Evolutionary conservation across 1,140 invertebrate genomes (phyloP), one percentile per base, ranked within the genome.

Genomic region (Brachionus sp.): DNA sequence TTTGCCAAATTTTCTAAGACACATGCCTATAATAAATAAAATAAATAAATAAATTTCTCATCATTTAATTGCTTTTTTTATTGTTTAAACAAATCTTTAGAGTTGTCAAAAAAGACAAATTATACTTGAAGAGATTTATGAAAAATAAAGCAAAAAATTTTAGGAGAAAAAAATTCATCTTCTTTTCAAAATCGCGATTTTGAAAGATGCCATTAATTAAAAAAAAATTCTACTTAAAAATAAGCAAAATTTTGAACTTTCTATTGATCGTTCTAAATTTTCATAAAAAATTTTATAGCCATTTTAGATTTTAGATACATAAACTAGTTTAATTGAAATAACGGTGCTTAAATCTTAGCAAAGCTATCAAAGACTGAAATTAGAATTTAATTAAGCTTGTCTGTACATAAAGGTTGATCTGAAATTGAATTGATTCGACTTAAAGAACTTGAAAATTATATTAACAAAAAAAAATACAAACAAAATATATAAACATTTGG

Each of bases 41-140:
- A n/a, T n/a, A n/a, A 23, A 57, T 42, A 42, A 29, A 29, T 42
- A 42, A 57, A 57, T 7, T 57, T 57, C 50, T 23, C 50, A 57
- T 57, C 50, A 57, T 19, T 57, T 9, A 57, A 57, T 57, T 25
- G 50, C 50, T 57, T 57, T 42, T 42, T 42, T 42, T 57, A 19
- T 25, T 7, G 2, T 57, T 19, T 57, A 57, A 57, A 57, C 50
- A 57, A 57, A 57, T 57, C 50, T 57, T 57, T 9, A 0, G n/a
- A 53, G n/a, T 19, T 57, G 50, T 57, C 50, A 57, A 57, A 57
- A 57, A 57, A 57, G 50, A 57, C 50, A 57, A 57, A 57, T 57
- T 53, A 19, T 57, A 19, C n/a, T 19, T 16, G 19, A 16, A 19
- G 19, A 57, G 19, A 19, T 57, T 57, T 57, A 57, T 19, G 19